These are phyloP conservation scores for Leptobrachium ailaonicum DNA, from an alignment of 2,113 vertebrate species.

Conservation along the genomic window DNA sequence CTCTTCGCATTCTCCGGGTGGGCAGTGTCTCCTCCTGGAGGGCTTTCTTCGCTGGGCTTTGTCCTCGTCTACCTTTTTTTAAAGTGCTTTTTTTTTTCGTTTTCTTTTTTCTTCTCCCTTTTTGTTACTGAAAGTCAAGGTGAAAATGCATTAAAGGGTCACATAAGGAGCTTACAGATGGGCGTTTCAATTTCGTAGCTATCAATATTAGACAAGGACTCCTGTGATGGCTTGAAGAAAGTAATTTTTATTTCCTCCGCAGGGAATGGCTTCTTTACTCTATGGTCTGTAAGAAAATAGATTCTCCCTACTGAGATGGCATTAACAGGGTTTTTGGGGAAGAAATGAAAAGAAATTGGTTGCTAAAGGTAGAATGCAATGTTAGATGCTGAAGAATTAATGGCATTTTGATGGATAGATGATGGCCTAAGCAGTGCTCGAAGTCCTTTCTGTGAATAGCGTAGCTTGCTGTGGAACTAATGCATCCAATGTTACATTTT, in stretches of 20 bases:
- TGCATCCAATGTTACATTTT: background rate
- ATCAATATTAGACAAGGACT: conserved; percentile 41
- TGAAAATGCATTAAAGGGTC: conserved; percentile 45
- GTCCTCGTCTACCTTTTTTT: background rate
- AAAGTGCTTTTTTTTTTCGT: background rate
- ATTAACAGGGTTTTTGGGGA: conserved; percentile 19
- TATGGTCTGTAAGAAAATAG: conserved; percentile 40
- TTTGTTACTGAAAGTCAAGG: conserved; percentile 36
- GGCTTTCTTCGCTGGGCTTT: conserved; percentile 3
- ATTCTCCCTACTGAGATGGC: conserved; percentile 41
- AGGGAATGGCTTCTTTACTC: conserved; percentile 37
- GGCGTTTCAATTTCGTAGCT: conserved; percentile 41
- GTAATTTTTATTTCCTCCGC: conserved; percentile 44
- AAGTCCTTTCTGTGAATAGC: background rate
- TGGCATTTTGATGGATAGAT: conserved; percentile 27
- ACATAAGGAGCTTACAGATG: conserved; percentile 39
- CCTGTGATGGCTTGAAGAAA: conserved; percentile 40
- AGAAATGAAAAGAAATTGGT: conserved; percentile 19
- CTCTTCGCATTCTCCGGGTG: background rate
- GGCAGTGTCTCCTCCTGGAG: conserved; percentile 7
- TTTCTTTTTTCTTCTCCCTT: conserved; percentile 5
- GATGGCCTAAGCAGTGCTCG: background rate
- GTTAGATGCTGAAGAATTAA: conserved; percentile 15
- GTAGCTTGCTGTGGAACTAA: background rate
- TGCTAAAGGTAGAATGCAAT: conserved; percentile 19